Base-by-base conservation (phyloP, 2,888 invertebrate species). In the Dorcus parallelipipedus region DNA sequence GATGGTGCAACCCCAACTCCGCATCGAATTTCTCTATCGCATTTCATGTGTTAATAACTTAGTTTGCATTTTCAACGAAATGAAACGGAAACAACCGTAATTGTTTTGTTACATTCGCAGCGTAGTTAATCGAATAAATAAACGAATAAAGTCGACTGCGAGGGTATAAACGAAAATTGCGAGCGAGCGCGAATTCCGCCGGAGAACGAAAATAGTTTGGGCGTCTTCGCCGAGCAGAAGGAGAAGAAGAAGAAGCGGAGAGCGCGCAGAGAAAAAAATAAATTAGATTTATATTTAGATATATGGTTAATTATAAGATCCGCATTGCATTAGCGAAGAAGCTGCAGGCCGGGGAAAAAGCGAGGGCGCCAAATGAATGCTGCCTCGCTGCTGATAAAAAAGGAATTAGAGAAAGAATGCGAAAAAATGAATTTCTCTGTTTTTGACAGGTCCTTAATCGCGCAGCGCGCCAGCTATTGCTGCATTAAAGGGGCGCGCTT, bases 381-480 rank as follows among this genome's bases (percentile, higher is more conserved):
- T 55, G 45, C 74, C 26, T 73, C 73, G 75, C 73, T 75, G 76
- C 78, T 79, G 79, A 79, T 78, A 79, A 79, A 78, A 78, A 78
- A 73, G 76, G 77, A 78, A 79, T 78, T 79, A 79, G 76, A 78
- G 78, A 77, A 78, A 70, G 77, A 76, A 75, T 71, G 74, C 75
- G 76, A 77, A 79, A 78, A 79, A 79, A 79, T 78, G 78, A 78
- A 78, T 78, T 79, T 77, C 76, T 78, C 78, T 79, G 79, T 78
- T 78, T 78, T 77, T 79, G 79, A 79, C 79, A 79, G 79, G 76
- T 73, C 76, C 77, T 78, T 79, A 79, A 79, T 78, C 78, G 78
- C 75, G 75, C 74, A 71, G 26, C 76, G 72, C 74, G 58, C 52
- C 72, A 73, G 75, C 75, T 73, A 75, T 68, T 73, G 73, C 26